phyloP scores from a whole-genome alignment of 1,140 invertebrate species.

The Tetragnatha versicolor region DNA sequence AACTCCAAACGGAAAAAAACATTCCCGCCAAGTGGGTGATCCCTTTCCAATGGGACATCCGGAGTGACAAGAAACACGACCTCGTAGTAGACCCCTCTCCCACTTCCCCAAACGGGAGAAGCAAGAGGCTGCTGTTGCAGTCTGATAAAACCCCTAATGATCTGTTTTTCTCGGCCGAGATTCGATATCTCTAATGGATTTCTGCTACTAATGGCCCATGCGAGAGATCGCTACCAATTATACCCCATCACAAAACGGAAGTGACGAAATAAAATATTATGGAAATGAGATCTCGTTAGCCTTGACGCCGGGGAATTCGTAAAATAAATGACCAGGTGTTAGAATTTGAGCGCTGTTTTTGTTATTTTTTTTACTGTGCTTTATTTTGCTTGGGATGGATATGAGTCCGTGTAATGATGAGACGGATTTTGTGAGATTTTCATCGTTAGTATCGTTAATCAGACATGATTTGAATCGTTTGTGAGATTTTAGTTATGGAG shows the following conservation, averaged over 20 bases:
- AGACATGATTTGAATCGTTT: too few species aligned
- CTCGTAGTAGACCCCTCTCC: too few species aligned
- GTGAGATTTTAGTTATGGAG: too few species aligned
- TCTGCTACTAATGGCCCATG: slow-evolving; percentile 7
- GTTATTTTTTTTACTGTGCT: not conserved
- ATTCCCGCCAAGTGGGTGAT: too few species aligned
- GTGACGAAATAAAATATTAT: slow-evolving; percentile 2
- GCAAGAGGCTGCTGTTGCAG: not conserved
- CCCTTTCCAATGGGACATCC: too few species aligned
- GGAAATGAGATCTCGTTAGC: not conserved
- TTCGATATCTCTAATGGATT: slow-evolving; percentile 11
- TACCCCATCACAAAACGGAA: not conserved
- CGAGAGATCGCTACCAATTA: not conserved
- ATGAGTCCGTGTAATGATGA: too few species aligned
- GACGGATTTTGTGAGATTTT: too few species aligned
- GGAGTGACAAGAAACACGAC: too few species aligned
- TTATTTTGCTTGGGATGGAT: not conserved
- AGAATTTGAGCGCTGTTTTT: not conserved
- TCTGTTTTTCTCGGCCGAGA: not conserved
- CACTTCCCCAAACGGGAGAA: too few species aligned
- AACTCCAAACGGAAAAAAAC: too few species aligned
- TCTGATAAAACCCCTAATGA: slow-evolving; percentile 8
- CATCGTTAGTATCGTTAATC: too few species aligned
- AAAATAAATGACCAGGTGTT: not conserved
- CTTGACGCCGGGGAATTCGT: not conserved